Evolutionary conservation across 1,140 invertebrate species (phyloP).

Genomic region (Caligus rogercresseyi): DNA sequence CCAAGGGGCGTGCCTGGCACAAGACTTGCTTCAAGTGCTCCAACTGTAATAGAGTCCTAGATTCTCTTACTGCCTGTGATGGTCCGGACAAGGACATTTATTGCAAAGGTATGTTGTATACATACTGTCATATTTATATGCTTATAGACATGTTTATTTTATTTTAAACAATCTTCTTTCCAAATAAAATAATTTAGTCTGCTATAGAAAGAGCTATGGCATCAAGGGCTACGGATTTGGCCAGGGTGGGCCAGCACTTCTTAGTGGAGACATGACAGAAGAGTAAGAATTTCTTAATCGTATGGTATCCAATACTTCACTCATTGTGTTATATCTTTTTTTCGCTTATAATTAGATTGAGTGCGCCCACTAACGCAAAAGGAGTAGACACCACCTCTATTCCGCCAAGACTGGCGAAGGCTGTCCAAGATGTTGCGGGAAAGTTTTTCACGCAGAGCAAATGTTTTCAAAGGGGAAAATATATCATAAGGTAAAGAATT

Average conservation of each 20-base stretch:
- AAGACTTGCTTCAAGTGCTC: slow-evolving; percentile 39
- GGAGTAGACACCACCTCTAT: slow-evolving; percentile 56
- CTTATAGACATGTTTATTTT: not conserved
- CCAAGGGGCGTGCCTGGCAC: slow-evolving; percentile 38
- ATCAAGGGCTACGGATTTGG: slow-evolving; percentile 9
- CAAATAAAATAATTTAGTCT: slow-evolving; percentile 17
- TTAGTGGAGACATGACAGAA: not conserved
- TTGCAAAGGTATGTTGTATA: slow-evolving; percentile 51
- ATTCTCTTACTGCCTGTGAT: slow-evolving; percentile 74
- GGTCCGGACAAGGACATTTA: slow-evolving; percentile 73
- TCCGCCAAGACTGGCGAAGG: slow-evolving; percentile 67
- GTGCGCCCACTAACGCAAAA: not conserved
- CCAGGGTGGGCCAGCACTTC: slow-evolving; percentile 3
- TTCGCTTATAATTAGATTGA: too few species aligned
- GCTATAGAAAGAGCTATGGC: slow-evolving; percentile 23
- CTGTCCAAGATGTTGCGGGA: slow-evolving; percentile 73
- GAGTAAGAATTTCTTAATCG: not conserved
- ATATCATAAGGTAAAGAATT: slow-evolving; percentile 1
- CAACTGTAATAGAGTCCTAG: slow-evolving; percentile 43
- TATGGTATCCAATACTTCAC: not conserved
- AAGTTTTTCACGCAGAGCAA: slow-evolving; percentile 25
- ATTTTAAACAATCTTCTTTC: not conserved
- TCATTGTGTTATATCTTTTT: not conserved
- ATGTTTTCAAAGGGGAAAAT: slow-evolving; percentile 5
- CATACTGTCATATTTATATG: not conserved